Percentiles rank a stretch among this genome's conserved stretches.
These are phyloP conservation scores for Caenorhabditis uteleia DNA, from an alignment of 2,888 invertebrate genomes.

Conservation along the genomic window DNA sequence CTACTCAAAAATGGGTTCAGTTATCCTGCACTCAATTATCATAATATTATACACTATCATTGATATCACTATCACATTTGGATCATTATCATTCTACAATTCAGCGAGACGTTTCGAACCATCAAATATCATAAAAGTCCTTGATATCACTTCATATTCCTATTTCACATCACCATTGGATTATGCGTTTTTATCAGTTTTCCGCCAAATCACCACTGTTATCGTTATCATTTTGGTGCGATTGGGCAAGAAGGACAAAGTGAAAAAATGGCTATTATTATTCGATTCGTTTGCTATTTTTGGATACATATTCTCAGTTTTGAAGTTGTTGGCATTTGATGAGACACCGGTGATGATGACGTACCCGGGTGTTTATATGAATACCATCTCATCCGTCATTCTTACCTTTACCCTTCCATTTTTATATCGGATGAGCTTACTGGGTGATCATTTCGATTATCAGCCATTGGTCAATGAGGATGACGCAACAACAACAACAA, in stretches of 20 bases:
- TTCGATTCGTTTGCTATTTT: conserved; percentile 16
- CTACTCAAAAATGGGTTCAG: conserved; percentile 11
- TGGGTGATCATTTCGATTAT: conserved; percentile 4
- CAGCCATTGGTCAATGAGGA: not conserved
- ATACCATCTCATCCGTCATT: conserved; percentile 11
- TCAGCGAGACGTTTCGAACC: conserved; percentile 10
- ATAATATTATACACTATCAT: conserved; percentile 10
- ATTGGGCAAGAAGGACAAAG: conserved; percentile 12
- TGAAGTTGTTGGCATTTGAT: conserved; percentile 23
- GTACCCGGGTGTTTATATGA: conserved; percentile 23
- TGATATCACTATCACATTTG: conserved; percentile 14
- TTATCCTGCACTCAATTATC: conserved; percentile 3
- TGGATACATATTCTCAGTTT: conserved; percentile 18
- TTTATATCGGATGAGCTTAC: conserved; percentile 8
- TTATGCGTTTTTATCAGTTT: conserved; percentile 8
- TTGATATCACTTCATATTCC: conserved; percentile 18
- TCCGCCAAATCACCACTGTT: conserved; percentile 26
- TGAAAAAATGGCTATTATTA: conserved; percentile 6
- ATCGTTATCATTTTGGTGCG: conserved; percentile 10
- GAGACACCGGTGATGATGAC: conserved; percentile 15
- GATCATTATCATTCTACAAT: conserved; percentile 18
- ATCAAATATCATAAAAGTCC: conserved; percentile 1
- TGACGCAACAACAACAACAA: not conserved
- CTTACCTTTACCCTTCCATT: conserved; percentile 13
- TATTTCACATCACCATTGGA: conserved; percentile 31